Conservation (phyloP, 2,113 vertebrate species). For the Alethe castanea region DNA sequence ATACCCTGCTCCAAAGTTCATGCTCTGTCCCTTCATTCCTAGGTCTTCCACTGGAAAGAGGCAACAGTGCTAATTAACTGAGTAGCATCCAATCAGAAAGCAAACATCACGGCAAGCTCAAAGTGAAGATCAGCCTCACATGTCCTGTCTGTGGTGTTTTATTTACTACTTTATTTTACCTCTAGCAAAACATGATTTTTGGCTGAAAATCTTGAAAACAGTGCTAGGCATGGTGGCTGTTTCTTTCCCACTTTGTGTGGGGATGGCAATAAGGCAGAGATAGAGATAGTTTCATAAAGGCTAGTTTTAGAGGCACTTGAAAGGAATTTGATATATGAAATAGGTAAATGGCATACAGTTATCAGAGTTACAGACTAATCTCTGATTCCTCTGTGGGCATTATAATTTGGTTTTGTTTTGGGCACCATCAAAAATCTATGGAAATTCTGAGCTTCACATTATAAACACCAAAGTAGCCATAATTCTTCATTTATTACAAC, state of each 20-base stretch:
- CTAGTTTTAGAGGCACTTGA: neutral
- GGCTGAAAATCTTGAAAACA: neutral
- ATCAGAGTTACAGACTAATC: neutral
- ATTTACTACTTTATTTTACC: neutral
- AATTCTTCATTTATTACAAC: constrained; percentile 41
- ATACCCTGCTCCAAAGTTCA: neutral
- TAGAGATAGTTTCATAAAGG: neutral
- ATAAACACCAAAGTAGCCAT: constrained; percentile 14
- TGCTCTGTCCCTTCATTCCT: neutral
- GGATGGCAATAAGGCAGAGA: neutral
- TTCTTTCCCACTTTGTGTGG: neutral
- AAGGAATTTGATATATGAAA: neutral
- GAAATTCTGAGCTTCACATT: constrained; percentile 39
- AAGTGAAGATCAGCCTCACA: neutral
- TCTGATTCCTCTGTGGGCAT: neutral
- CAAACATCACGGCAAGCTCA: neutral
- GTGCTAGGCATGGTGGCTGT: neutral
- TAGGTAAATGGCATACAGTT: neutral
- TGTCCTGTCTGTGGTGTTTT: neutral
- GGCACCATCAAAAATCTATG: neutral
- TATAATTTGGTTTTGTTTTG: constrained; percentile 28
- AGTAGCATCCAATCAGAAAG: neutral
- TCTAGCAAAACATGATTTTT: neutral
- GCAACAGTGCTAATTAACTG: neutral
- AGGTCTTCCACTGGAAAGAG: neutral